phyloP scores from a whole-genome alignment of 2,113 vertebrate species.

The Acanthochromis polyacanthus region DNA sequence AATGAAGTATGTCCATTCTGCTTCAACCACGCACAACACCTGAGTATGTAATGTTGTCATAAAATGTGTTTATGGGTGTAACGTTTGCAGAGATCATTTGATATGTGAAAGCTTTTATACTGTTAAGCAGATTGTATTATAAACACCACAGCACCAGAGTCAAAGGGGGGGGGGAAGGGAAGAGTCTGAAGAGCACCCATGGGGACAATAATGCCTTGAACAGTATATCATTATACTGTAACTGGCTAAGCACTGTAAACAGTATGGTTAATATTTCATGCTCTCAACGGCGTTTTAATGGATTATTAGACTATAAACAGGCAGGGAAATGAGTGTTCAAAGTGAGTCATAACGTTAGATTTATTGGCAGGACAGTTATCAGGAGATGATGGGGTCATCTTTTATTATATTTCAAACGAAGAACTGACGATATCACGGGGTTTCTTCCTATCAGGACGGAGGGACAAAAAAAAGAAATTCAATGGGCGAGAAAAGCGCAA shows the following conservation, averaged over 20 bases:
- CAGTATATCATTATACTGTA: slow-evolving; percentile 65
- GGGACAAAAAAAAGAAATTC: slow-evolving; percentile 37
- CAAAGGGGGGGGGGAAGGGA: slow-evolving; percentile 38
- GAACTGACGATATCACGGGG: slow-evolving; percentile 11
- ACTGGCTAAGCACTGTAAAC: slow-evolving; percentile 64
- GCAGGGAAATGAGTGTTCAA: slow-evolving; percentile 45
- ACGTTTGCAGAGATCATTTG: slow-evolving; percentile 67
- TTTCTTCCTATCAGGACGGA: slow-evolving; percentile 24
- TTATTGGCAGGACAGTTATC: slow-evolving; percentile 52
- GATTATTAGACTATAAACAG: slow-evolving; percentile 57
- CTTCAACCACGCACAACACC: slow-evolving; percentile 22
- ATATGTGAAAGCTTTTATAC: slow-evolving; percentile 62
- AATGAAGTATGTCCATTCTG: slow-evolving; percentile 5
- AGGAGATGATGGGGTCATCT: slow-evolving; percentile 38
- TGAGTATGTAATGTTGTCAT: slow-evolving; percentile 50
- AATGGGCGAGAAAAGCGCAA: slow-evolving; percentile 8
- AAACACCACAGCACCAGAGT: slow-evolving; percentile 50
- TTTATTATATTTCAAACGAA: slow-evolving; percentile 41
- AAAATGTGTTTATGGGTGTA: slow-evolving; percentile 64
- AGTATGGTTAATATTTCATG: slow-evolving; percentile 72
- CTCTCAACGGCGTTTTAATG: slow-evolving; percentile 58
- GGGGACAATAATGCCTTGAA: slow-evolving; percentile 58
- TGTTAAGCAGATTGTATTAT: slow-evolving; percentile 62
- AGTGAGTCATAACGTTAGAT: slow-evolving; percentile 52
- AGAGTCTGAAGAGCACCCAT: slow-evolving; percentile 55